Conservation (phyloP, 2,888 invertebrate species). For the Conops quadrifasciatus region DNA sequence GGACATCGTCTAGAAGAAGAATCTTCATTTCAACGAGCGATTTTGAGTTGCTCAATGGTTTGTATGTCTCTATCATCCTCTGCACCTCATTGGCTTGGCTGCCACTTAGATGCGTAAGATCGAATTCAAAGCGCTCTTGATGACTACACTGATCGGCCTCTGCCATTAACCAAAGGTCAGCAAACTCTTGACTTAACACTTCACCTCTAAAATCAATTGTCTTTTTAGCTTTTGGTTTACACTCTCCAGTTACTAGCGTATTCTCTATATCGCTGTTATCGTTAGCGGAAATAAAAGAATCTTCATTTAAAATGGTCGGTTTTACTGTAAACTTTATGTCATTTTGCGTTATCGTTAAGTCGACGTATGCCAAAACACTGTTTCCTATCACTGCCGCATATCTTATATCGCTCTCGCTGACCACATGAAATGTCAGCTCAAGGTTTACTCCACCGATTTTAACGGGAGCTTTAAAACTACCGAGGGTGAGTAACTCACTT, state of each 20-base stretch:
- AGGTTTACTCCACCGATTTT: constrained; percentile 11
- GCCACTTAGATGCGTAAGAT: background rate
- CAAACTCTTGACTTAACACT: background rate
- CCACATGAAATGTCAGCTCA: constrained; percentile 24
- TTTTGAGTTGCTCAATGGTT: background rate
- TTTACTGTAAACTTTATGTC: constrained; percentile 14
- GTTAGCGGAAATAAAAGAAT: background rate
- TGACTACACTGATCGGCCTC: too few relatives aligned
- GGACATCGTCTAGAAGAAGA: constrained; percentile 29
- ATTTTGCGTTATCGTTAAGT: background rate
- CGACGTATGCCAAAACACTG: constrained; percentile 11
- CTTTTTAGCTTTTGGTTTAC: background rate
- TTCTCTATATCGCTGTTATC: background rate
- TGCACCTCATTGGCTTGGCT: background rate
- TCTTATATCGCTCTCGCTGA: constrained; percentile 24
- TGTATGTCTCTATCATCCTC: constrained; percentile 2
- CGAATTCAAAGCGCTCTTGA: background rate
- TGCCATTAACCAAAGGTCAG: constrained; percentile 10
- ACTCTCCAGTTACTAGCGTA: background rate
- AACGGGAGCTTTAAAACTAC: constrained; percentile 23
- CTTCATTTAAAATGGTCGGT: background rate
- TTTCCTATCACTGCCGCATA: constrained; percentile 24
- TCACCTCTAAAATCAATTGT: background rate
- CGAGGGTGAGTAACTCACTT: constrained; percentile 25
- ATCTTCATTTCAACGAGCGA: constrained; percentile 41